phyloP scores from a whole-genome alignment of 2,113 vertebrate genomes.

The Poeciliopsis occidentalis region DNA sequence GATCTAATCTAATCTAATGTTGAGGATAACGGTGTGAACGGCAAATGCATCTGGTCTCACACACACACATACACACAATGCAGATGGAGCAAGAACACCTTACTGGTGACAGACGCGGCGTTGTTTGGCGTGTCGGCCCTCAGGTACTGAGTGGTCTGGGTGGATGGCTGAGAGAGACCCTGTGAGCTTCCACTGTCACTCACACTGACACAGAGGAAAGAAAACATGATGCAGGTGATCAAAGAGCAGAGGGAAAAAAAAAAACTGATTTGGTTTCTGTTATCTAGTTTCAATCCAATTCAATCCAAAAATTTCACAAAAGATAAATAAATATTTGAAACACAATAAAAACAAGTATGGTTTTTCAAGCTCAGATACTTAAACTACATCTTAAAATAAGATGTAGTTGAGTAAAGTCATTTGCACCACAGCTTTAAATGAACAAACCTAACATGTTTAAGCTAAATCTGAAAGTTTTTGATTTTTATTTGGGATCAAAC shows the following conservation, averaged over 20 bases:
- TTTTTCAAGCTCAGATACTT: not conserved
- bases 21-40: not conserved
- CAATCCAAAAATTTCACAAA: no score
- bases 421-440: no score
- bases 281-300: not conserved
- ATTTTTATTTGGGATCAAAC: no score
- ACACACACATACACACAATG: not conserved
- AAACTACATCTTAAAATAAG: not conserved
- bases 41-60: not conserved
- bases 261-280: not conserved
- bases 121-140: constrained; percentile 98
- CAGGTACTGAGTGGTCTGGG: constrained; percentile 98
- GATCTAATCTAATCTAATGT: not conserved
- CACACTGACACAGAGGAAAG: constrained; percentile 80
- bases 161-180: constrained; percentile 96
- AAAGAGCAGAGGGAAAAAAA: not conserved
- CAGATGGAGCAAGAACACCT: constrained; percentile 72
- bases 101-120: constrained; percentile 95
- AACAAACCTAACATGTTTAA: no score
- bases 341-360: not conserved
- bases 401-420: no score
- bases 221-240: not conserved
- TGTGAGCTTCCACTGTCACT: constrained; percentile 97
- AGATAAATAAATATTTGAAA: no score
- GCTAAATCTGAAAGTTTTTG: no score